Evolutionary conservation across 1,140 invertebrate species (phyloP).

Genomic region (Diabrotica undecimpunctata): DNA sequence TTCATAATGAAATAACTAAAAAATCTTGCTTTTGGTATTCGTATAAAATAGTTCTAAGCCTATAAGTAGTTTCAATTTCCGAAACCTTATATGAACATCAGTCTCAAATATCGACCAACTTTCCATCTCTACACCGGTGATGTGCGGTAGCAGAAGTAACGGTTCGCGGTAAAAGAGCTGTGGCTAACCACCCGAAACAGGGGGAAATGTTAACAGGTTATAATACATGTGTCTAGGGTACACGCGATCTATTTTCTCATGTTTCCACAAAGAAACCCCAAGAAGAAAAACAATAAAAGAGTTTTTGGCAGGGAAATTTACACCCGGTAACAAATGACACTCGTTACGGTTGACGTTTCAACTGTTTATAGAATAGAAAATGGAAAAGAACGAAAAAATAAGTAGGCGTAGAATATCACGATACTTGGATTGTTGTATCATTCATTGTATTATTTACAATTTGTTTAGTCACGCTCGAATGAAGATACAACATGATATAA

Average conservation of each 20-base stretch:
- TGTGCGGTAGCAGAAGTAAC: not conserved
- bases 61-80: no score
- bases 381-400: not conserved
- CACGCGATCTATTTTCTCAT: slow-evolving; percentile 1
- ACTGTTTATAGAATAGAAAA: not conserved
- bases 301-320: slow-evolving; percentile 6
- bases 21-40: no score
- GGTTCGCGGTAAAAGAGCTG: not conserved
- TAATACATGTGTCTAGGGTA: slow-evolving; percentile 5
- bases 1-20: no score
- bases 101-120: not conserved
- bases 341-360: slow-evolving; percentile 8
- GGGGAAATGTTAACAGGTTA: slow-evolving; percentile 16
- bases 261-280: not conserved
- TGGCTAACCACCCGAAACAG: slow-evolving; percentile 10
- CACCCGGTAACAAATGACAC: not conserved
- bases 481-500: no score
- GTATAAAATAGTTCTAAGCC: no score
- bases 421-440: no score
- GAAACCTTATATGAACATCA: no score
- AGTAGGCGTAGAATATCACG: no score
- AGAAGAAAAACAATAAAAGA: slow-evolving; percentile 5
- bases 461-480: no score
- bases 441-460: no score
- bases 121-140: not conserved